Conservation (phyloP, 64 coral and sea anemone genomes). For the Trachythela sp. region DNA sequence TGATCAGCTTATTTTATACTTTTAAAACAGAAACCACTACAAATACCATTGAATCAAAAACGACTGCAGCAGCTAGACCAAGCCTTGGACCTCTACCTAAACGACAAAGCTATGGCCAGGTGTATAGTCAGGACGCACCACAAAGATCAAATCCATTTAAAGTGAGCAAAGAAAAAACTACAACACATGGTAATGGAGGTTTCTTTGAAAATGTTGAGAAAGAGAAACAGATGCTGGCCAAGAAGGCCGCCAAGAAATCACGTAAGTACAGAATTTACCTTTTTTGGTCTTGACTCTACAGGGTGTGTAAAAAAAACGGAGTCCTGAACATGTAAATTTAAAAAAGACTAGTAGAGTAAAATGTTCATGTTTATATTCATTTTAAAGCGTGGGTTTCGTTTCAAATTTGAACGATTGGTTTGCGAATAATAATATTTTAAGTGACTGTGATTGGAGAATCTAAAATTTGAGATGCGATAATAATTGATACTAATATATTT, state of each 20-base stretch:
- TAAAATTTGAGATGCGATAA: too few species aligned
- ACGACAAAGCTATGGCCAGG: not conserved
- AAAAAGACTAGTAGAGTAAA: too few species aligned
- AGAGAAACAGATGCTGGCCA: not conserved
- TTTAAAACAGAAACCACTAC: not conserved
- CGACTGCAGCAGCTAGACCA: not conserved
- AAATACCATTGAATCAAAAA: not conserved
- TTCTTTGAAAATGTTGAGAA: not conserved
- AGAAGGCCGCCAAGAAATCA: not conserved
- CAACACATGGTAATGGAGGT: not conserved
- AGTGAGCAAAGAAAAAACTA: not conserved
- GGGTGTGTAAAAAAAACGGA: too few species aligned
- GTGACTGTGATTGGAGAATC: too few species aligned
- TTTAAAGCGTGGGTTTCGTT: too few species aligned
- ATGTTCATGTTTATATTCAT: too few species aligned
- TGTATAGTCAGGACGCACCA: not conserved
- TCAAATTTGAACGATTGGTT: too few species aligned
- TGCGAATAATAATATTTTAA: too few species aligned
- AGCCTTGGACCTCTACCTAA: not conserved
- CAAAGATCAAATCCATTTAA: conserved; percentile 2
- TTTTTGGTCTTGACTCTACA: too few species aligned
- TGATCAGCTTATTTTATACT: not conserved
- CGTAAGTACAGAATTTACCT: not conserved
- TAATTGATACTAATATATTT: too few species aligned
- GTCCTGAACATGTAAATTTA: too few species aligned